phyloP scores from a whole-genome alignment of 1,140 invertebrate genomes.

The Drosophila melanogaster region Release_6_plus_ISO1_MT NC_004354.4:2899501-2900000 shows the following conservation, averaged over 20 bases:
- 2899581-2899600: slow-evolving; percentile 11
- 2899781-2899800: slow-evolving; percentile 20
- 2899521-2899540: background rate
- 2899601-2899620: slow-evolving; percentile 47
- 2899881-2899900: slow-evolving; percentile 2
- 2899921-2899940: slow-evolving; percentile 56
- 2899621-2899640: slow-evolving; percentile 75
- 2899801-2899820: no score
- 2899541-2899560: slow-evolving; percentile 18
- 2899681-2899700: slow-evolving; percentile 5
- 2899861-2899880: slow-evolving; percentile 54
- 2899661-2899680: slow-evolving; percentile 52
- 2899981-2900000: slow-evolving; percentile 59
- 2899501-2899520: background rate
- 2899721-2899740: slow-evolving; percentile 60
- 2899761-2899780: slow-evolving; percentile 72
- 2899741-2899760: slow-evolving; percentile 46
- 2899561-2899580: slow-evolving; percentile 49
- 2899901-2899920: background rate
- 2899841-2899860: slow-evolving; percentile 55
- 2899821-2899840: slow-evolving; percentile 29
- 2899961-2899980: slow-evolving; percentile 63
- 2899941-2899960: background rate
- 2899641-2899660: slow-evolving; percentile 76
- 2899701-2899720: slow-evolving; percentile 65